Conservation (phyloP, 2,888 invertebrate species). For the Petrolisthes manimaculis region DNA sequence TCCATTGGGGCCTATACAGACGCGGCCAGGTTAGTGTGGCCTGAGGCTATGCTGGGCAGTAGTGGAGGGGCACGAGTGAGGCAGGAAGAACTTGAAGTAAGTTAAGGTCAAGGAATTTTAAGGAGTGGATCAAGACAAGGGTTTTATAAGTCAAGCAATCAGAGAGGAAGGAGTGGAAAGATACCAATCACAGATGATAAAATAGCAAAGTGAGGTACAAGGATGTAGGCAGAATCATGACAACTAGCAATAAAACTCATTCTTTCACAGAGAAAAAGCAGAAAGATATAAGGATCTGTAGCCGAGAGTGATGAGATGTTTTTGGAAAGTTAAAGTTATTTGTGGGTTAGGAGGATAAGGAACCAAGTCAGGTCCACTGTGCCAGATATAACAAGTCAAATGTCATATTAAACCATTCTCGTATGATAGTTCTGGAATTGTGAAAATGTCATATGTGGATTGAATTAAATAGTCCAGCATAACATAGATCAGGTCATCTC, state of each 20-base stretch:
- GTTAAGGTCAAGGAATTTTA: slow-evolving; percentile 12
- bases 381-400: background rate
- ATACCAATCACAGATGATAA: background rate
- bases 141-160: background rate
- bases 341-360: slow-evolving; percentile 16
- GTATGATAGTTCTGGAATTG: too few species aligned
- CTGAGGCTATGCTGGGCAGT: slow-evolving; percentile 43
- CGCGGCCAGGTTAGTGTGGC: slow-evolving; percentile 62
- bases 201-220: background rate
- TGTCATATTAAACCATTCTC: too few species aligned
- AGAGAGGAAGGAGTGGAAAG: background rate
- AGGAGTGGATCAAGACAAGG: background rate
- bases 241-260: background rate
- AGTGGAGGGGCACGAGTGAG: slow-evolving; percentile 20
- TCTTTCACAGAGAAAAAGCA: background rate
- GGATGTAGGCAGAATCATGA: background rate
- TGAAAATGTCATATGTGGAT: too few species aligned
- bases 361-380: background rate
- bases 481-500: background rate
- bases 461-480: background rate
- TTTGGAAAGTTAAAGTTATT: background rate
- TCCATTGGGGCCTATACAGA: slow-evolving; percentile 84
- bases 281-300: background rate
- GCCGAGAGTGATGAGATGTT: background rate
- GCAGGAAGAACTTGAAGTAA: slow-evolving; percentile 30